Percentiles rank a stretch among this genome's conserved stretches.
Conservation (phyloP, 2,797 vertebrate genomes). For the Philypnodon macrostomus region DNA sequence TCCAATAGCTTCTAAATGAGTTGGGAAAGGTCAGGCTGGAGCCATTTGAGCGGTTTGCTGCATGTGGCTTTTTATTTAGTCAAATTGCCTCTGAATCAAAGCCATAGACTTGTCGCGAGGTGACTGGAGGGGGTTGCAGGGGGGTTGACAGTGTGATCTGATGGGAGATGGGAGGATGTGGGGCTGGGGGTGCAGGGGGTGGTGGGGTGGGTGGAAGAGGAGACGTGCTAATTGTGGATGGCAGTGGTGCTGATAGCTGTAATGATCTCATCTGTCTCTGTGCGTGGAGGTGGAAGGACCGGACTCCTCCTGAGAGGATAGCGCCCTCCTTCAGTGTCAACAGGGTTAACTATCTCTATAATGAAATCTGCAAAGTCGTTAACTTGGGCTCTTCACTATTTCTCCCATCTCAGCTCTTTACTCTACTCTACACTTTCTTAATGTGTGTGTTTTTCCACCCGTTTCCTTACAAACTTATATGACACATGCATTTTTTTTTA, state of each 20-base stretch:
- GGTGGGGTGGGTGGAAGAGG: constrained; percentile 57
- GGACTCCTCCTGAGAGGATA: constrained; percentile 78
- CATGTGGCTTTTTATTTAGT: constrained; percentile 69
- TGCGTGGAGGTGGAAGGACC: constrained; percentile 78
- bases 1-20: constrained; percentile 63
- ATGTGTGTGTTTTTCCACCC: constrained; percentile 24
- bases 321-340: constrained; percentile 80
- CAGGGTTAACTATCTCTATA: constrained; percentile 85
- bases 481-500: too few relatives aligned
- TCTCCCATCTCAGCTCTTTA: constrained; percentile 78
- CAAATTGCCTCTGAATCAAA: constrained; percentile 69
- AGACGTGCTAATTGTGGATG: constrained; percentile 83
- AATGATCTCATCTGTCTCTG: constrained; percentile 83
- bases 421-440: constrained; percentile 59
- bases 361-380: constrained; percentile 84
- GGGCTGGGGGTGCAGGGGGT: constrained; percentile 17
- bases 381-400: constrained; percentile 77
- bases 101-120: constrained; percentile 66
- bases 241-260: constrained; percentile 80
- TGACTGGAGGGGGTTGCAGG: constrained; percentile 46
- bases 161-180: constrained; percentile 45
- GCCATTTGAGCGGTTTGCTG: constrained; percentile 60
- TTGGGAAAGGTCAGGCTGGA: constrained; percentile 59
- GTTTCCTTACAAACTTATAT: constrained; percentile 14
- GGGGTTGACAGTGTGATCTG: constrained; percentile 49